phyloP scores from a whole-genome alignment of 2,888 invertebrate genomes.

The Leptopilina syphax region DNA sequence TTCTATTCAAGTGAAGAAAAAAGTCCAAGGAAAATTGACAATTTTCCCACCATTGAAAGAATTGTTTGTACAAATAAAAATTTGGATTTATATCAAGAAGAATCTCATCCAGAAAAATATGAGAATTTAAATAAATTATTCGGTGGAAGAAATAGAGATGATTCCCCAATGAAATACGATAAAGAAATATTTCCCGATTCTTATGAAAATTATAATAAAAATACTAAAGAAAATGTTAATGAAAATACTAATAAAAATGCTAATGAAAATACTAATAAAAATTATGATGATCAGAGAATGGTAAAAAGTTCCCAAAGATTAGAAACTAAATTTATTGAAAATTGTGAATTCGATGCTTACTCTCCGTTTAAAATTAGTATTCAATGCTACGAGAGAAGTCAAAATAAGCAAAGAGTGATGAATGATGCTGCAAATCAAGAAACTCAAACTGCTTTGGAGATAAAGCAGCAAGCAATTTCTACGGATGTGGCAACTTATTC shows the following conservation, averaged over 20 bases:
- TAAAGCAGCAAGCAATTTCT: constrained; percentile 25
- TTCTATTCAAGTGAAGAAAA: neutral
- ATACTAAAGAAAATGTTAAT: neutral
- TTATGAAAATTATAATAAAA: neutral
- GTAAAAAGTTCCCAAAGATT: constrained; percentile 37
- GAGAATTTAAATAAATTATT: neutral
- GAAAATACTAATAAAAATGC: no score
- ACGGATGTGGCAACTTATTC: constrained; percentile 11
- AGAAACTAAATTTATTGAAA: constrained; percentile 41
- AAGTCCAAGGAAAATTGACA: neutral
- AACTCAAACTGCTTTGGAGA: constrained; percentile 30
- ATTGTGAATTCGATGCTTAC: constrained; percentile 51
- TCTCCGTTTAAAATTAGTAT: constrained; percentile 52
- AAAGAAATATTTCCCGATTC: neutral
- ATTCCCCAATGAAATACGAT: neutral
- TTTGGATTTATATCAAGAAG: neutral
- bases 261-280: no score
- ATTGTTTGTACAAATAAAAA: neutral
- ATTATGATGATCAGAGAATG: neutral
- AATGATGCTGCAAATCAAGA: neutral
- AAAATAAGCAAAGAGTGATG: neutral
- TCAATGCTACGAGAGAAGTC: constrained; percentile 22
- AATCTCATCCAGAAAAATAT: neutral
- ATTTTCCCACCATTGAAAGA: neutral
- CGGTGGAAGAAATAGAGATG: neutral